Evolutionary conservation across 2,797 vertebrate species (phyloP).

Genomic region (Steatocranus sp.): DNA sequence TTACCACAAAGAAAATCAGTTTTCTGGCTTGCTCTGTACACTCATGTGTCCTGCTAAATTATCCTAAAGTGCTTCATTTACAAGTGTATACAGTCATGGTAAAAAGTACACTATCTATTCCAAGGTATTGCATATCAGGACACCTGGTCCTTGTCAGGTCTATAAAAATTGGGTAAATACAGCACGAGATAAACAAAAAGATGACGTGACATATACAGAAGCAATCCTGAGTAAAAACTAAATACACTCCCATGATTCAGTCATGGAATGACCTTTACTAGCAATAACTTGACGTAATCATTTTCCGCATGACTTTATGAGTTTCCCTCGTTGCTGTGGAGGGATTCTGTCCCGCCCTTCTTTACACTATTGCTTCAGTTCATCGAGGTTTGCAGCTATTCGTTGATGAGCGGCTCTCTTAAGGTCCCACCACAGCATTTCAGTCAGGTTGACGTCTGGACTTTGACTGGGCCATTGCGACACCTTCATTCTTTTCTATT

Average conservation of each 20-base stretch:
- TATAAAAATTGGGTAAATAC: not conserved
- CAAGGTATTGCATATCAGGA: not conserved
- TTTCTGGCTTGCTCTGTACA: not conserved
- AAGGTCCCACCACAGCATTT: not conserved
- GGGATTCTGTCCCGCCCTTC: not conserved
- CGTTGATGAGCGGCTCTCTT: not conserved
- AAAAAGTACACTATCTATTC: not conserved
- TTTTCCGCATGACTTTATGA: not conserved
- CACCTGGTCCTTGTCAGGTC: not conserved
- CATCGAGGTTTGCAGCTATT: not conserved
- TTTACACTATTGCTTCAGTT: not conserved
- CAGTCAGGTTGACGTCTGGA: not conserved
- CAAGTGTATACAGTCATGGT: not conserved
- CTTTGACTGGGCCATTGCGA: not conserved
- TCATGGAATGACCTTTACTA: not conserved
- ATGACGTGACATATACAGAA: rapidly evolving
- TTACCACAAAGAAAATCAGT: slow-evolving; percentile 17
- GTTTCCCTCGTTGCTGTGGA: not conserved
- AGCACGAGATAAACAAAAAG: not conserved
- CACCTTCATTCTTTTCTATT: not conserved
- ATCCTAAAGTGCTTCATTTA: not conserved
- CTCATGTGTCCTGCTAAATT: not conserved
- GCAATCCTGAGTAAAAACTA: not conserved
- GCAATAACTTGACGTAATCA: not conserved
- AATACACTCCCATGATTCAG: not conserved